phyloP scores from a whole-genome alignment of 2,113 vertebrate genomes.

The Zosterops japonicus region DNA sequence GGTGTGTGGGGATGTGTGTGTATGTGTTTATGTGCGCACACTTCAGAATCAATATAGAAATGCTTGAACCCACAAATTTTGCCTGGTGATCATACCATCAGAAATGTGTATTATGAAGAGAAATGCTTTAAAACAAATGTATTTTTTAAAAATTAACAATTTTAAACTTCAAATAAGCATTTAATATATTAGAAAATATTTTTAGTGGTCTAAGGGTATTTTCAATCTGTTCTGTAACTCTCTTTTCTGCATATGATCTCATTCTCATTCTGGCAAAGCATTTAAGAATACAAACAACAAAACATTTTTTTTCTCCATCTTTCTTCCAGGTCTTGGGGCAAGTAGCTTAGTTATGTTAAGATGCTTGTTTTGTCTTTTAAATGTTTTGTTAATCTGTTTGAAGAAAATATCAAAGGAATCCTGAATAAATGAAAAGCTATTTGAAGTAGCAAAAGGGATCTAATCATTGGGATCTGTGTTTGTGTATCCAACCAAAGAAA shows the following conservation, averaged over 20 bases:
- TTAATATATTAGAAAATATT: not conserved
- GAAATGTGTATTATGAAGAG: conserved; percentile 35
- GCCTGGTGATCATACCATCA: not conserved
- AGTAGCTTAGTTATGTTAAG: not conserved
- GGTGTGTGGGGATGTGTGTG: not conserved
- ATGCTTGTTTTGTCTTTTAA: conserved; percentile 58
- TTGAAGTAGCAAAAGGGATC: not conserved
- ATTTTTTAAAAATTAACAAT: not conserved
- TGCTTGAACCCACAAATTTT: not conserved
- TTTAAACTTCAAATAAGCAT: not conserved
- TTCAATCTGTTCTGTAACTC: conserved; percentile 12
- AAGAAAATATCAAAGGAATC: conserved; percentile 43
- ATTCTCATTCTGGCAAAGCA: not conserved
- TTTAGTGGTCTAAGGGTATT: conserved; percentile 22
- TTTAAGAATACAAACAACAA: not conserved
- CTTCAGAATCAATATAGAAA: not conserved
- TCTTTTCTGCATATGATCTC: not conserved
- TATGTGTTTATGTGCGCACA: too few species aligned
- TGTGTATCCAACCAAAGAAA: conserved; percentile 35
- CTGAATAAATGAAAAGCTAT: not conserved
- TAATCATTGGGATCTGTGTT: conserved; percentile 38
- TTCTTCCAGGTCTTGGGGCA: not conserved
- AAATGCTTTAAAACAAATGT: conserved; percentile 24
- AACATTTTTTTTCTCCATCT: not conserved
- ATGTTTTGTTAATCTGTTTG: conserved; percentile 49